Evolutionary conservation across 2,797 vertebrate genomes (phyloP), one percentile per base, ranked within the genome.

Genomic region (Molossus molossus): DNA sequence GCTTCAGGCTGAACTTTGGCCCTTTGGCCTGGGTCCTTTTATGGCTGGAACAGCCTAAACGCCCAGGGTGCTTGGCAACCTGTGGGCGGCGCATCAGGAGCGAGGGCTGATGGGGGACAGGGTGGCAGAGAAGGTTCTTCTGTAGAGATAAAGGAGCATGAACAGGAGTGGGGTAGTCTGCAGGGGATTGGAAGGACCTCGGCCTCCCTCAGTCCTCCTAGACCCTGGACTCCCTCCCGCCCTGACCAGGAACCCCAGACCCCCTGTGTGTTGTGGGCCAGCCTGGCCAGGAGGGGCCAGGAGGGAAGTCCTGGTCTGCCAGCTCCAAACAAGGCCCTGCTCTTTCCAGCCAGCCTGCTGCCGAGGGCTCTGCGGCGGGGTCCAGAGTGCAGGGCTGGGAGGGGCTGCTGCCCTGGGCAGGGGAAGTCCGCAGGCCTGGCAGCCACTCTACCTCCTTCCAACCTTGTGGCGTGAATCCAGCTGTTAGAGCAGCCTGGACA

Each of bases 1-100:
- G 58, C 55, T 65, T 69, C n/a, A 25, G 48, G 17, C 9, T 82
- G 90, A 48, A 84, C 90, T 95, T 96, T 85, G 93, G 45, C 86
- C 82, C 87, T 45, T 37, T 5, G n/a, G 75, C 40, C 89, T 14
- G 25, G 11, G 67, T 72, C 25, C 12, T 80, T 60, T 76, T 80
- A 64, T 15, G 70, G 72, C 14, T 90, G 77, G 45, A 33, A 27
- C 18, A 40, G 27, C 67, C 1, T 48, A 48, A 65, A 69, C 33
- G 0, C 79, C 80, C 45, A 20, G 67, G 69, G 67, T 0, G 4
- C 92, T 57, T 1, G 37, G 96, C 93, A 92, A 92, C 45, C 13
- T 8, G 23, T 40, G 17, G 73, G 50, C 2, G 73, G 50, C 1
- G 5, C 18, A 18, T 64, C 57, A 9, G 69, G 79, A 55, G 33